Evolutionary conservation across 2,888 invertebrate genomes (phyloP).

Genomic region (Drosophila birchii): DNA sequence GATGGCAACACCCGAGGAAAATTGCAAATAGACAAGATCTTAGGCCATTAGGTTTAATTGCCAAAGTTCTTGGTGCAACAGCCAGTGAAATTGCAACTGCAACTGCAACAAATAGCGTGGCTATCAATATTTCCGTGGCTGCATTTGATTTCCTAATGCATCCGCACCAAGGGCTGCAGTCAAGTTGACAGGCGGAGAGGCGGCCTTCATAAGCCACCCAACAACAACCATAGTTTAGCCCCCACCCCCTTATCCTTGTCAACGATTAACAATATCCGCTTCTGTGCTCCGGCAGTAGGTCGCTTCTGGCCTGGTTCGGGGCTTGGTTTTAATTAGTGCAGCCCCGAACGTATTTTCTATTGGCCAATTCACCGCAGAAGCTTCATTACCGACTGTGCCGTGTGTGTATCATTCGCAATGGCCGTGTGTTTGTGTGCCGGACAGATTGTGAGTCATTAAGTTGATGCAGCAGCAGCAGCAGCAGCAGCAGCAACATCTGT

Average conservation of each 20-base stretch:
- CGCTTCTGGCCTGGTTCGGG: constrained; percentile 48
- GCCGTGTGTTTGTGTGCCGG: constrained; percentile 39
- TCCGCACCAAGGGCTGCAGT: constrained; percentile 60
- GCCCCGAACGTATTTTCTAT: constrained; percentile 69
- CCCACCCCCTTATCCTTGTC: constrained; percentile 36
- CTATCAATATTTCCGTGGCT: constrained; percentile 66
- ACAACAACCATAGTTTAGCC: background rate
- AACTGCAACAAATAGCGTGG: constrained; percentile 67
- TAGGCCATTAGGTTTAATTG: constrained; percentile 75
- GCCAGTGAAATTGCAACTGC: constrained; percentile 43
- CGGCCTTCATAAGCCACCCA: constrained; percentile 4
- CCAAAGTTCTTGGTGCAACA: constrained; percentile 42
- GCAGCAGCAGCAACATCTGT: constrained; percentile 14
- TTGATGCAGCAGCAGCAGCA: constrained; percentile 52
- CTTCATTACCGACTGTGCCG: constrained; percentile 51
- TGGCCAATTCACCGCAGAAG: constrained; percentile 81
- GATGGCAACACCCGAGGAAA: constrained; percentile 41
- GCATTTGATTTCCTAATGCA: constrained; percentile 76
- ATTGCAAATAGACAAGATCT: constrained; percentile 45
- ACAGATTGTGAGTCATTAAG: constrained; percentile 75
- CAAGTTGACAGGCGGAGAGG: constrained; percentile 56
- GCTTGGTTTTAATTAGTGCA: constrained; percentile 82
- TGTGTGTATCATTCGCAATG: constrained; percentile 31
- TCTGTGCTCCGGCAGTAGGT: constrained; percentile 22
- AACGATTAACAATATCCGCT: constrained; percentile 62